Conservation (phyloP, 2,888 invertebrate genomes). For the Eucriotettix oculatus region DNA sequence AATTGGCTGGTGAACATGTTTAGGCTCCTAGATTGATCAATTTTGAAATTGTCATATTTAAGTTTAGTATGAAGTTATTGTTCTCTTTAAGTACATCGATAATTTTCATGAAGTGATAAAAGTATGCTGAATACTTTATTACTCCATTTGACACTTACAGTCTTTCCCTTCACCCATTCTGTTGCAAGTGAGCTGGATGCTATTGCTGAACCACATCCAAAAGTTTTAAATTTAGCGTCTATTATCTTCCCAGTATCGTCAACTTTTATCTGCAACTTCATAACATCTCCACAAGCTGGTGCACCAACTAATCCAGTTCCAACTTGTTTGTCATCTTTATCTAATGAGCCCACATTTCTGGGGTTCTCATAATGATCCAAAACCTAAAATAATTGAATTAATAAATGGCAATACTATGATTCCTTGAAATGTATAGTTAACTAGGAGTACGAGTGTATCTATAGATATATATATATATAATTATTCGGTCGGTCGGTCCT, state of each 20-base stretch:
- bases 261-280: slow-evolving; percentile 95
- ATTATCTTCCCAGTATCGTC: slow-evolving; percentile 92
- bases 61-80: too few relatives aligned
- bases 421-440: not conserved
- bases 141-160: slow-evolving; percentile 29
- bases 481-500: too few relatives aligned
- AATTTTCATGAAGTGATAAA: not conserved
- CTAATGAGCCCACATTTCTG: slow-evolving; percentile 90
- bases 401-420: not conserved
- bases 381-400: slow-evolving; percentile 46
- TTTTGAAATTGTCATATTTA: too few relatives aligned
- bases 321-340: slow-evolving; percentile 83
- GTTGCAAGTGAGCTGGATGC: slow-evolving; percentile 93
- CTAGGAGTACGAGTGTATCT: not conserved
- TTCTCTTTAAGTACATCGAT: too few relatives aligned
- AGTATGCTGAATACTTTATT: not conserved
- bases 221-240: slow-evolving; percentile 98
- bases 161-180: slow-evolving; percentile 94
- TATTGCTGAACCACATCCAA: slow-evolving; percentile 98
- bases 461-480: too few relatives aligned
- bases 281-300: slow-evolving; percentile 98
- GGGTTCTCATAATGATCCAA: slow-evolving; percentile 99
- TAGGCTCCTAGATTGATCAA: too few relatives aligned
- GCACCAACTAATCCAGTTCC: slow-evolving; percentile 98
- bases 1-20: too few relatives aligned